phyloP scores from a whole-genome alignment of 2,113 vertebrate species.

The Lathamus discolor region DNA sequence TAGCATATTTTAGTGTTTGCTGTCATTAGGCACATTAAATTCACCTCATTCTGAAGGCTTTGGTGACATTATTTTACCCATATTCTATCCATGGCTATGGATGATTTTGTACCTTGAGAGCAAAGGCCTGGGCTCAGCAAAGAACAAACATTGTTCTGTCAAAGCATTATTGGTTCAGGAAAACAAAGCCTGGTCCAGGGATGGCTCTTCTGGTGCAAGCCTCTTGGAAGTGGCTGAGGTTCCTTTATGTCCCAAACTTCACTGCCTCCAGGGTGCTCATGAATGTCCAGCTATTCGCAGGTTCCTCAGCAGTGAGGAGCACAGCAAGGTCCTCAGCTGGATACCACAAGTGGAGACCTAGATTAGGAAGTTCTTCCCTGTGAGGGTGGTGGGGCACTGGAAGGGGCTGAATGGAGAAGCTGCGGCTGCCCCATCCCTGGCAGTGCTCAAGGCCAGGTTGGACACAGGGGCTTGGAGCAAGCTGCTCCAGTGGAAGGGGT shows the following conservation, averaged over 20 bases:
- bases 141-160: rapidly evolving
- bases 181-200: rapidly evolving
- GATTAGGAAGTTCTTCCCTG: not conserved
- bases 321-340: not conserved
- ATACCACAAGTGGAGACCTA: not conserved
- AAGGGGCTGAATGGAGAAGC: not conserved
- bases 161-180: not conserved
- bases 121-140: not conserved
- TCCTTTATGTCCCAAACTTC: not conserved
- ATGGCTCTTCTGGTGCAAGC: not conserved
- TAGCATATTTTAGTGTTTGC: not conserved
- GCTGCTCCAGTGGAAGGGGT: not conserved
- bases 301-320: not conserved
- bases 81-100: rapidly evolving
- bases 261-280: rapidly evolving
- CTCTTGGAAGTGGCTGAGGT: no score
- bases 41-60: not conserved
- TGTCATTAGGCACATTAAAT: not conserved
- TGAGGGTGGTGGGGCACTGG: not conserved
- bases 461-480: not conserved
- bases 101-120: not conserved
- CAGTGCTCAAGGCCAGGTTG: not conserved
- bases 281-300: not conserved
- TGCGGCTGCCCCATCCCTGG: not conserved
- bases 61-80: not conserved